phyloP scores from a whole-genome alignment of 2,113 vertebrate species.

The Chamaetylas fuelleborni region DNA sequence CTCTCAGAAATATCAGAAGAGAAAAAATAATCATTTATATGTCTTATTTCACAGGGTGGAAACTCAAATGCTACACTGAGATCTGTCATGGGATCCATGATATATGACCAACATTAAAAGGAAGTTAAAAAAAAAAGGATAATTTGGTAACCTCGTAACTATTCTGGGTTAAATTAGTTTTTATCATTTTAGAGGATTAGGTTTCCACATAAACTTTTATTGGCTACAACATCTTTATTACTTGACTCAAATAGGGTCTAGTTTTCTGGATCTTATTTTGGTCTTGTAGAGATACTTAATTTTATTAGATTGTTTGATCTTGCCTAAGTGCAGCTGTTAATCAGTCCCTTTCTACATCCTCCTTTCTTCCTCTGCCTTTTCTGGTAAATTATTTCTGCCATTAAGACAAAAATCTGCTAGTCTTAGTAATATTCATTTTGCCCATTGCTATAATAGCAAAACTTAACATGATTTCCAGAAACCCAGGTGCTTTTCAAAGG shows the following conservation, averaged over 20 bases:
- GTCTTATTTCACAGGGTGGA: neutral
- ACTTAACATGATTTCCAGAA: neutral
- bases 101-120: neutral
- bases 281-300: slow-evolving; percentile 25
- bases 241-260: neutral
- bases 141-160: neutral
- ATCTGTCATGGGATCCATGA: neutral
- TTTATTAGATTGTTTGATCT: slow-evolving; percentile 47
- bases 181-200: neutral
- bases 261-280: slow-evolving; percentile 18
- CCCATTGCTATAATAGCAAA: neutral
- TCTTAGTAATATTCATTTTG: neutral
- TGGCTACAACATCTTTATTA: slow-evolving; percentile 25
- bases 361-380: neutral
- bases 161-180: slow-evolving; percentile 17
- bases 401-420: neutral
- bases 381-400: neutral
- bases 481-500: neutral
- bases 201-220: slow-evolving; percentile 34
- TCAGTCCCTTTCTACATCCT: neutral
- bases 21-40: neutral
- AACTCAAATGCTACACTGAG: neutral
- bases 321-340: slow-evolving; percentile 33
- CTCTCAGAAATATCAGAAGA: neutral
- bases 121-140: neutral